Percentiles rank a stretch among this genome's conserved stretches.
Conservation (phyloP, 1,140 invertebrate species). For the Drosophila cardini region DNA sequence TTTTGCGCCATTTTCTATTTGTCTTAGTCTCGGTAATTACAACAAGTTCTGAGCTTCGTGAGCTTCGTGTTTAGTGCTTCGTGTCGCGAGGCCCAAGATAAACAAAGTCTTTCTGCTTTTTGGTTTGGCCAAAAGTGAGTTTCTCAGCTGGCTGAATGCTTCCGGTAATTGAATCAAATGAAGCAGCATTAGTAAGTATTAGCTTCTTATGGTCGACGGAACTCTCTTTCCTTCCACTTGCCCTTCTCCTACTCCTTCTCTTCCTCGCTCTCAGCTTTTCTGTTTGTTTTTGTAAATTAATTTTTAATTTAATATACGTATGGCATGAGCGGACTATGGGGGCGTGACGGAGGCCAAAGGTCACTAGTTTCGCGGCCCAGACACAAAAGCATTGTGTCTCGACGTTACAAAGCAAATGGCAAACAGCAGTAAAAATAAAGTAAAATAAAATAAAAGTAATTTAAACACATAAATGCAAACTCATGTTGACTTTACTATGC, state of each 20-base stretch:
- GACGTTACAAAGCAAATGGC: slow-evolving; percentile 16
- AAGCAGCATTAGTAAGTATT: slow-evolving; percentile 83
- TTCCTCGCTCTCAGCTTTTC: slow-evolving; percentile 37
- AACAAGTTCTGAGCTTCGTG: slow-evolving; percentile 67
- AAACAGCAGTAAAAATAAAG: slow-evolving; percentile 20
- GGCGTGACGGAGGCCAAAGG: neutral
- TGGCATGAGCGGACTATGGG: slow-evolving; percentile 23
- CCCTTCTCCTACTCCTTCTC: slow-evolving; percentile 13
- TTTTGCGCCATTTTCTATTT: slow-evolving; percentile 82
- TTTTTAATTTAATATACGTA: slow-evolving; percentile 82
- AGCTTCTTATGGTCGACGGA: slow-evolving; percentile 69
- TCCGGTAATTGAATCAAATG: slow-evolving; percentile 83
- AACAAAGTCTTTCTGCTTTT: slow-evolving; percentile 49
- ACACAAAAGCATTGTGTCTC: slow-evolving; percentile 51
- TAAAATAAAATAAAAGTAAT: slow-evolving; percentile 25
- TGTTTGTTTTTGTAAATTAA: slow-evolving; percentile 83
- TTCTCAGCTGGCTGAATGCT: slow-evolving; percentile 59
- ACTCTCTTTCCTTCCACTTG: neutral
- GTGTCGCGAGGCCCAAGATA: slow-evolving; percentile 69
- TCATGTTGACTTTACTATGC: slow-evolving; percentile 16
- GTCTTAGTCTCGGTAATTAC: slow-evolving; percentile 80
- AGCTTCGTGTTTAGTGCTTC: slow-evolving; percentile 49
- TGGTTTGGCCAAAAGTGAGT: slow-evolving; percentile 34
- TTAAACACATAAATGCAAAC: neutral
- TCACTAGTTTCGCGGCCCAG: slow-evolving; percentile 68